These are phyloP conservation scores for Eumacrocentrus americanus DNA, from an alignment of 2,888 invertebrate species.

Conservation along the genomic window DNA sequence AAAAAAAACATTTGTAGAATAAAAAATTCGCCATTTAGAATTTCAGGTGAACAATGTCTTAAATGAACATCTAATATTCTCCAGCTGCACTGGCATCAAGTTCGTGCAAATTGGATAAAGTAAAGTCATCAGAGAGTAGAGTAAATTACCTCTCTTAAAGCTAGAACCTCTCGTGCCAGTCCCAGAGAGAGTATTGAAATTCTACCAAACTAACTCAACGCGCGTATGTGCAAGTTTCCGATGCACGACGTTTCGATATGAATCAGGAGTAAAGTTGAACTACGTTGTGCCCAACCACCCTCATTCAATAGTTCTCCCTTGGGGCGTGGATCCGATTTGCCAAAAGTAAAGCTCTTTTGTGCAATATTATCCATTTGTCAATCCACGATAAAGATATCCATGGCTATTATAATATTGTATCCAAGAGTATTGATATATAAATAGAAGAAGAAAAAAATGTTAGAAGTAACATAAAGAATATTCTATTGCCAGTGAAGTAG, in stretches of 20 bases:
- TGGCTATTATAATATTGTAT: too few relatives aligned
- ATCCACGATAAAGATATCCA: too few relatives aligned
- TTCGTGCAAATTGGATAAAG: background rate
- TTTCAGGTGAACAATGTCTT: background rate
- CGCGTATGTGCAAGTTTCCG: slow-evolving; percentile 25
- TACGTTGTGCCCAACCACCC: background rate
- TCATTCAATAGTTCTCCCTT: background rate
- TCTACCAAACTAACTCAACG: slow-evolving; percentile 23
- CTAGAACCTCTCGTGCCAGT: background rate
- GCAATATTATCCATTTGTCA: too few relatives aligned
- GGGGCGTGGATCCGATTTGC: background rate
- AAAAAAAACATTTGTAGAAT: background rate
- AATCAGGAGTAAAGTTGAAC: slow-evolving; percentile 26
- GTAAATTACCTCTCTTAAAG: slow-evolving; percentile 20
- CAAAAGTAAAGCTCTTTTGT: background rate
- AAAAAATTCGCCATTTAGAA: too few relatives aligned
- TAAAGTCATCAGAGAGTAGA: background rate
- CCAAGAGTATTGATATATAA: too few relatives aligned
- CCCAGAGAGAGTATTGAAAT: slow-evolving; percentile 28
- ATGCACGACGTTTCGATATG: slow-evolving; percentile 25
- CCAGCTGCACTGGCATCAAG: background rate
- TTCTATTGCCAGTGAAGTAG: background rate
- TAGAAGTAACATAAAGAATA: background rate
- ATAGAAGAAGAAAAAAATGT: background rate
- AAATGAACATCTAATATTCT: background rate